phyloP scores from a whole-genome alignment of 2,113 vertebrate genomes.

The Burhinus oedicnemus region DNA sequence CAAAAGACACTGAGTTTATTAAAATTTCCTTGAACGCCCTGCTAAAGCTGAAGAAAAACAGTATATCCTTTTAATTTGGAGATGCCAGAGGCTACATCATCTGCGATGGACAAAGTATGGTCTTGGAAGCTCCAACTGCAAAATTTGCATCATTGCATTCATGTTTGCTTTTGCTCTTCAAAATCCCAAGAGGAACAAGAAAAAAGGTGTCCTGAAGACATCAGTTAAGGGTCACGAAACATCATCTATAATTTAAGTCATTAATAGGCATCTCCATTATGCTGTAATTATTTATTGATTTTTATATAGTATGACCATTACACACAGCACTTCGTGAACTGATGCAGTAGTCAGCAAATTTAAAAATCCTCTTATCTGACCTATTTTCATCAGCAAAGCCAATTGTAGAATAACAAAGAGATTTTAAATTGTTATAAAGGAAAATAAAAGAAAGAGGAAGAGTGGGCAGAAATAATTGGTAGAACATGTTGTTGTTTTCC shows the following conservation, averaged over 20 bases:
- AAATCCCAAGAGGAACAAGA: not conserved
- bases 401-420: not conserved
- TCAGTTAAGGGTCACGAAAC: not conserved
- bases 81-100: not conserved
- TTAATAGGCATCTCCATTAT: not conserved
- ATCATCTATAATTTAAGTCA: not conserved
- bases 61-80: not conserved
- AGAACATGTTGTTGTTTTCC: not conserved
- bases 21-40: not conserved
- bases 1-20: not conserved
- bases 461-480: not conserved
- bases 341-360: not conserved
- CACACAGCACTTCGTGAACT: not conserved
- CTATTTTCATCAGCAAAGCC: not conserved
- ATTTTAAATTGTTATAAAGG: conserved; percentile 8
- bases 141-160: not conserved
- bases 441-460: not conserved
- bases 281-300: conserved; percentile 40
- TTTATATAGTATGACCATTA: not conserved
- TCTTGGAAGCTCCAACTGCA: not conserved
- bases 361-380: not conserved
- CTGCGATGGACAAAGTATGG: not conserved
- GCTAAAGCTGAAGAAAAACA: not conserved
- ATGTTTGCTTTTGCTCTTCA: not conserved
- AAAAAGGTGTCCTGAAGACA: not conserved